Conservation (phyloP, 2,113 vertebrate genomes). For the Polypterus senegalus region DNA sequence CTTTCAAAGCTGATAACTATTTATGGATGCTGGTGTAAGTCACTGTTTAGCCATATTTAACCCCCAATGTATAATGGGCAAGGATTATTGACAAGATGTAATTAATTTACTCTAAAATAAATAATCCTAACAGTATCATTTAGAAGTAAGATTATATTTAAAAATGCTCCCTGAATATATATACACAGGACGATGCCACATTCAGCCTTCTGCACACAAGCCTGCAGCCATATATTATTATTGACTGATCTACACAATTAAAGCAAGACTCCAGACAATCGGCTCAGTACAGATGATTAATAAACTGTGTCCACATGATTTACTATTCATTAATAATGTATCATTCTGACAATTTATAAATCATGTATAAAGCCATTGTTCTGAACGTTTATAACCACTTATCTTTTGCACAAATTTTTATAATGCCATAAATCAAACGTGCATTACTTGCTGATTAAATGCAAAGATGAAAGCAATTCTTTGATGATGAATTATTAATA, state of each 20-base stretch:
- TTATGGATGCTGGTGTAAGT: too few relatives aligned
- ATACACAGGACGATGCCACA: too few relatives aligned
- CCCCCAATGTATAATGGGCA: too few relatives aligned
- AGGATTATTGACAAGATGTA: too few relatives aligned
- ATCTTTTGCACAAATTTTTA: background rate
- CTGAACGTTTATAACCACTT: constrained; percentile 7
- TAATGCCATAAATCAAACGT: constrained; percentile 7
- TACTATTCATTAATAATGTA: constrained; percentile 13
- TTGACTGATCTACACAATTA: background rate
- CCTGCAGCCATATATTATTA: too few relatives aligned
- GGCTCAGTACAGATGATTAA: constrained; percentile 3
- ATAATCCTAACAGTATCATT: too few relatives aligned
- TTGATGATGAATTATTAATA: constrained; percentile 1
- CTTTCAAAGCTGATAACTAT: too few relatives aligned
- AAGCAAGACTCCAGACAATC: background rate
- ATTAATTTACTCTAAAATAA: too few relatives aligned
- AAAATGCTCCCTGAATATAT: too few relatives aligned
- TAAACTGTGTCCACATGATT: constrained; percentile 7
- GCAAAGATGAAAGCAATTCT: constrained; percentile 9
- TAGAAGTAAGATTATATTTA: too few relatives aligned
- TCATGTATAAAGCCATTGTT: background rate
- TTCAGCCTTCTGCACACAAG: too few relatives aligned
- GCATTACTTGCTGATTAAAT: constrained; percentile 9
- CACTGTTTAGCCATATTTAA: too few relatives aligned
- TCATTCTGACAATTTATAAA: constrained; percentile 2